Evolutionary conservation across 2,113 vertebrate species (phyloP).

Genomic region (Ploceus nigricollis): DNA sequence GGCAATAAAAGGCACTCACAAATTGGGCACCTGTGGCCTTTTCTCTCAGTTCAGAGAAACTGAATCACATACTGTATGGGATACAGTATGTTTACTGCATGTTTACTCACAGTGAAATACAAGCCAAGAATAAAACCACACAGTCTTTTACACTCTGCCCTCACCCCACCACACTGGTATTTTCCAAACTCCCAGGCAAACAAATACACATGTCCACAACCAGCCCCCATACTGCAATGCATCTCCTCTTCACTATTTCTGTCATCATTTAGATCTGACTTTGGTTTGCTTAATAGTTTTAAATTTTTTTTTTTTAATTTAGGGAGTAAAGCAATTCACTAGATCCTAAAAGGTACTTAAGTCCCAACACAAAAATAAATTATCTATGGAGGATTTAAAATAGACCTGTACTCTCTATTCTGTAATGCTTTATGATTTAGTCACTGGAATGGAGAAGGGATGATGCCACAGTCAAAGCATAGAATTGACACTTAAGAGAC

Average conservation of each 20-base stretch:
- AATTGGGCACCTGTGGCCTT: neutral
- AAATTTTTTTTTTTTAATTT: neutral
- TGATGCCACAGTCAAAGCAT: neutral
- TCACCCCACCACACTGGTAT: neutral
- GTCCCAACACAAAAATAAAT: neutral
- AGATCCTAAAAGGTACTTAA: neutral
- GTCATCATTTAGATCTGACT: neutral
- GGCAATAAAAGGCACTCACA: neutral
- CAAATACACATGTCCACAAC: neutral
- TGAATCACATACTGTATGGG: neutral
- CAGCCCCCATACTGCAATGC: neutral
- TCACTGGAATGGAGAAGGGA: neutral
- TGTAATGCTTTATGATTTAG: neutral
- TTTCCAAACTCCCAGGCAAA: conserved; percentile 20
- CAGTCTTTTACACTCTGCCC: neutral
- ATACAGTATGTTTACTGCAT: no score
- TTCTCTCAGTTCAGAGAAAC: neutral
- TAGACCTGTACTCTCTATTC: neutral
- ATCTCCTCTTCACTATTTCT: neutral
- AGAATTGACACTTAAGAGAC: neutral
- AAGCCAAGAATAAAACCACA: neutral
- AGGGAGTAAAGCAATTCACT: neutral
- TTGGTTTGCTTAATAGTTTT: neutral
- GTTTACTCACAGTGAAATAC: neutral
- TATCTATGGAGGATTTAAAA: neutral